Evolutionary conservation across 53 echinoderm and acorn worm genomes (phyloP), one percentile per base, ranked within the genome.

Genomic region (Holothuria scabra): DNA sequence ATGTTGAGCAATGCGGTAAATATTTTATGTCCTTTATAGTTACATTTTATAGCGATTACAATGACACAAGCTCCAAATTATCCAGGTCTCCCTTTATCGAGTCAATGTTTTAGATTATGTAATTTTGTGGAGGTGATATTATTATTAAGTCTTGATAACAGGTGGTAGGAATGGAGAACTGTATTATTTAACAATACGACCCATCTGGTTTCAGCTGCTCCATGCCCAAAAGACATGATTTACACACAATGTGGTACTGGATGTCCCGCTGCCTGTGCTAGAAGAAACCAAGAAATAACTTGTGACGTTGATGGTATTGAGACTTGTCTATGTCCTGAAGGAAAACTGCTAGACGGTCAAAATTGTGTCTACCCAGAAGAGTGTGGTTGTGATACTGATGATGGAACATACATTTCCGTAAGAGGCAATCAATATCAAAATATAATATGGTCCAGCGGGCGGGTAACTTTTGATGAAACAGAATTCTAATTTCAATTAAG

Each of bases 321-420:
- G 70, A 85, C 85, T 2, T 93, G 94, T 26, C 59, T 63, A n/a
- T 93, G 94, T 52, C 91, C 86, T 2, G 64, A 83, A 14, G 94
- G 91, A 44, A 56, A 75, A 49, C 70, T 93, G 12, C 44, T 91
- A 67, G 89, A 88, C 19, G 86, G 84, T 10, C 89, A 86, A 12
- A 67, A 61, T 25, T 93, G 94, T 58, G 84, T 91, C 20, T 70
- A 83, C 8, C 86, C 76, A 41, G 13, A 35, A 14, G 49, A 91
- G 8, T 93, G 94, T 76, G 94, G 94, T n/a, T 93, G 94, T 58
- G n/a, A 72, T 28, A 55, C 84, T 24, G 62, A 69, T 8, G 84
- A 85, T 62, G 91, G 91, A 12, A 72, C 85, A 41, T 91, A 91
- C 61, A 69, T 91, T 32, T 66, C 67, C 11, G 67, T 66, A 34